Conservation (phyloP, 2,797 vertebrate species). For the Ctenopoma kingsleyae region DNA sequence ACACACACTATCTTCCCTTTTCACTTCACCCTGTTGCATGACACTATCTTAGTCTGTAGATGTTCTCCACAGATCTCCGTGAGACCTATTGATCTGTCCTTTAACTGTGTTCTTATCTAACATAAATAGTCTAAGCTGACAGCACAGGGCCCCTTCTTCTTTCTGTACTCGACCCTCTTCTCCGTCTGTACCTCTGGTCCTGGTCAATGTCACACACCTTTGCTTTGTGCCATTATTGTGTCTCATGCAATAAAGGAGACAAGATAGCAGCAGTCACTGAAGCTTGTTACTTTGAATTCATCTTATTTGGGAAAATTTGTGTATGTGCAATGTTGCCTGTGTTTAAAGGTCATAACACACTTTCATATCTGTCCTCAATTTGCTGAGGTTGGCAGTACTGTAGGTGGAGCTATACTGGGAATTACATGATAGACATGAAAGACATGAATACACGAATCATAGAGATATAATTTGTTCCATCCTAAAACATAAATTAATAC, state of each 20-base stretch:
- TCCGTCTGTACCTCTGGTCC: conserved; percentile 1
- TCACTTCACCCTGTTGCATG: conserved; percentile 13
- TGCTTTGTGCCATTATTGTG: conserved; percentile 18
- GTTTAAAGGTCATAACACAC: neutral
- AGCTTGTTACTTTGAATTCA: neutral
- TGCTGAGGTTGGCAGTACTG: neutral
- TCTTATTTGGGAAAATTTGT: neutral
- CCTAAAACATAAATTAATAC: too few relatives aligned
- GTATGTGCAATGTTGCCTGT: neutral
- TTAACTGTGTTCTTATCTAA: conserved; percentile 50
- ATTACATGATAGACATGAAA: too few relatives aligned
- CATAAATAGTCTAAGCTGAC: conserved; percentile 47
- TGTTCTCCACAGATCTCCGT: conserved; percentile 16
- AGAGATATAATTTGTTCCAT: neutral
- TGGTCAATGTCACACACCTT: conserved; percentile 11
- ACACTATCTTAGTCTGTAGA: conserved; percentile 28
- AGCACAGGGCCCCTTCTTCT: conserved; percentile 18
- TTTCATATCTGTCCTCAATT: too few relatives aligned
- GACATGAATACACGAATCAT: too few relatives aligned
- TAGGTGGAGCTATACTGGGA: neutral
- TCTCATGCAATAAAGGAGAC: neutral
- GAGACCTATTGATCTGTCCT: conserved; percentile 53
- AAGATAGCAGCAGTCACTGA: neutral
- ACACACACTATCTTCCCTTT: neutral
- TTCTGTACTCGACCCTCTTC: neutral